Evolutionary conservation across 2,113 vertebrate species (phyloP), one percentile per base, ranked within the genome.

Genomic region (Poeciliopsis retropinna): DNA sequence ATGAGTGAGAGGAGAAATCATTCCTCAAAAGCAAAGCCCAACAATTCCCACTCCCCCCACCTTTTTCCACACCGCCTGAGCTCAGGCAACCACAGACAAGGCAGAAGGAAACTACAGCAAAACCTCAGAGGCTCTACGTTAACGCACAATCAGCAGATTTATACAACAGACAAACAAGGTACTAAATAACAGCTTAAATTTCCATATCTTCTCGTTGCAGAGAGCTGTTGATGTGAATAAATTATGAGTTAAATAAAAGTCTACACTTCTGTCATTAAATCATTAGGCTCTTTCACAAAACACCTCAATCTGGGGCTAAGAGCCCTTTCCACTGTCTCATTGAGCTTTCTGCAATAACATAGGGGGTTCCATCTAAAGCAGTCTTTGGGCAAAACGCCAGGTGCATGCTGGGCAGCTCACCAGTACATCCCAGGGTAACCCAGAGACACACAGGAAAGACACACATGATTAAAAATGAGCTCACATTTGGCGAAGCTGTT

Each of bases 21-120:
- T 85, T 87, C 80, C 80, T 85, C 76, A 81, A 82, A 85, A 84
- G 79, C 71, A 81, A 61, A 81, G 29, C 60, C 32, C 67, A 60
- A 64, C 70, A 60, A 32, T 3, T 71, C 60, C 25, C 51, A 5
- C 30, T 28, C 19, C 9, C 3, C 34, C 31, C 12, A 19, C n/a
- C 19, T 34, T 13, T 57, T 27, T 39, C 39, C 37, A 4, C 30
- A 32, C 31, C 4, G 17, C 27, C 47, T 72, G 70, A 44, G 76
- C 64, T 67, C 60, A 19, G 44, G 72, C 37, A 60, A 62, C 73
- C 54, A 3, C 68, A 27, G 75, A 57, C 30, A 72, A 85, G 65
- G 64, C 63, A 37, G 54, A 27, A 70, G 47, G 73, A 83, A 68
- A 73, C 62, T 73, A 81, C 75, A 62, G 70, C 67, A 73, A 76